Evolutionary conservation across 2,797 vertebrate genomes (phyloP).

Genomic region (Xiphophorus birchmanni): DNA sequence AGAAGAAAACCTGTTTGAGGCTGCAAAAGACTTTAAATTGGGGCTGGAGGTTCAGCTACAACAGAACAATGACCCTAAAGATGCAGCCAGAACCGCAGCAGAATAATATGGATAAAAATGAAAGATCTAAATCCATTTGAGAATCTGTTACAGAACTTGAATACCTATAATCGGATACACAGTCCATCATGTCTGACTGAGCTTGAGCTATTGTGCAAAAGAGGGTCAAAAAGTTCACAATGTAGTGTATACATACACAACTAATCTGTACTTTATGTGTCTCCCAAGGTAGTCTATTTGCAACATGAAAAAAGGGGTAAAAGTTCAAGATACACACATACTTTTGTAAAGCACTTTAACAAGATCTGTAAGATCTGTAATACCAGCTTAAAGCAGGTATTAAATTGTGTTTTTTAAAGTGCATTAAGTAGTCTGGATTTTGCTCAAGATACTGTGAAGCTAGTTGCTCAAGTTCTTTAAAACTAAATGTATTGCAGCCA

Average conservation of each 20-base stretch:
- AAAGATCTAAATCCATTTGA: neutral
- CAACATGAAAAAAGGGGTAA: neutral
- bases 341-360: neutral
- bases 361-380: neutral
- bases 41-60: neutral
- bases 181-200: too few relatives aligned
- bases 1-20: neutral
- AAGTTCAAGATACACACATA: neutral
- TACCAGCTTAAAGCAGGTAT: neutral
- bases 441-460: neutral
- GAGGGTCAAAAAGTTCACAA: too few relatives aligned
- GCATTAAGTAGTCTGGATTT: neutral
- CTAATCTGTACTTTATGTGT: neutral
- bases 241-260: too few relatives aligned
- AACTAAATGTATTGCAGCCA: neutral
- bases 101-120: too few relatives aligned
- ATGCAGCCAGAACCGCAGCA: neutral
- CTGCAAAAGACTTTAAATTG: neutral
- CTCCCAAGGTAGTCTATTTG: neutral
- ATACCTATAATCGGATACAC: too few relatives aligned
- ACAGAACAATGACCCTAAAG: neutral
- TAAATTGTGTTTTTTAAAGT: neutral
- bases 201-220: too few relatives aligned
- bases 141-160: neutral
- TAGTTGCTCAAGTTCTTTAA: slow-evolving; percentile 4